These are phyloP conservation scores for Acipenser transmontanus DNA, from an alignment of 2,797 vertebrate genomes.

Conservation along the genomic window DNA sequence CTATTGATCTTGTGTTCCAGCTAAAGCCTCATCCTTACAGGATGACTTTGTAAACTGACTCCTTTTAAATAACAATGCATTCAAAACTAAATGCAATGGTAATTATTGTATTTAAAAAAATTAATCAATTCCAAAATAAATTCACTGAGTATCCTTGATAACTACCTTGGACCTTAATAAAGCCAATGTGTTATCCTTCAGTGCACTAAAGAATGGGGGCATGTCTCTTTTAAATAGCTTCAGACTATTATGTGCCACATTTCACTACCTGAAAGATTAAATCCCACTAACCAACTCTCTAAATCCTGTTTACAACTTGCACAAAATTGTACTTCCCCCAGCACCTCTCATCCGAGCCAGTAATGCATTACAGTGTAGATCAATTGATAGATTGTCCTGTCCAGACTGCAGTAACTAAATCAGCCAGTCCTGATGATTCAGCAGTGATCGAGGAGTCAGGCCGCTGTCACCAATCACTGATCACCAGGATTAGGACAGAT, in stretches of 20 bases:
- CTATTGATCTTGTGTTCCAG: slow-evolving; percentile 22
- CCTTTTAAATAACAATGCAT: neutral
- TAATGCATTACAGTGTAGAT: slow-evolving; percentile 50
- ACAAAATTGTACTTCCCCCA: slow-evolving; percentile 16
- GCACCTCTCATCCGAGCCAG: slow-evolving; percentile 44
- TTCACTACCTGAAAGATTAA: slow-evolving; percentile 51
- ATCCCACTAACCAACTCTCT: slow-evolving; percentile 45
- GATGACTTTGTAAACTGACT: too few species aligned
- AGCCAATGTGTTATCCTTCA: slow-evolving; percentile 23
- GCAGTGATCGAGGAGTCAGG: slow-evolving; percentile 54
- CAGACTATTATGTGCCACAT: slow-evolving; percentile 38
- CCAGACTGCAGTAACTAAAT: slow-evolving; percentile 52
- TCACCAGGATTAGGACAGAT: slow-evolving; percentile 55
- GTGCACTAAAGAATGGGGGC: slow-evolving; percentile 42
- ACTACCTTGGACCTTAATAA: slow-evolving; percentile 10
- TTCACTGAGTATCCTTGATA: slow-evolving; percentile 23
- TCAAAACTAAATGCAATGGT: neutral
- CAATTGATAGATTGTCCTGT: slow-evolving; percentile 57
- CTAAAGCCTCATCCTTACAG: too few species aligned
- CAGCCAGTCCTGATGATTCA: slow-evolving; percentile 61
- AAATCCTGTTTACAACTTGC: slow-evolving; percentile 46
- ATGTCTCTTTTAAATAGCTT: slow-evolving; percentile 50
- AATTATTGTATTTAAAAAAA: too few species aligned
- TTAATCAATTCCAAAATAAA: slow-evolving; percentile 30
- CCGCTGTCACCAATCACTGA: slow-evolving; percentile 62